Evolutionary conservation across 2,797 vertebrate genomes (phyloP).

Genomic region (Argyrosomus regius): DNA sequence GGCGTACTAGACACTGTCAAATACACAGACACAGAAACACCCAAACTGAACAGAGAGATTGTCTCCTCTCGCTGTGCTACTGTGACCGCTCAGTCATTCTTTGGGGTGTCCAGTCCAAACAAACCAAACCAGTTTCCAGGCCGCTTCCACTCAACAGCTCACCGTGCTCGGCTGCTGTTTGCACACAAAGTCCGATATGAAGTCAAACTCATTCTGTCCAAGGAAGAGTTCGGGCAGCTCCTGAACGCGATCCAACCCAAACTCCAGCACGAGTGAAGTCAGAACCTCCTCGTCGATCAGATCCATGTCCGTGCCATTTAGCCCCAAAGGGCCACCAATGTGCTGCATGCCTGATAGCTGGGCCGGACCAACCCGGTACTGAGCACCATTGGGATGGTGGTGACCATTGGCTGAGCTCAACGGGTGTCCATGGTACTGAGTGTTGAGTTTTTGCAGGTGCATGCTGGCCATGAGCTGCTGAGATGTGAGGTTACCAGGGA

Average conservation of each 20-base stretch:
- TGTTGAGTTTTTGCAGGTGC: constrained; percentile 95
- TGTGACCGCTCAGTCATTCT: constrained; percentile 67
- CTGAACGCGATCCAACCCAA: constrained; percentile 94
- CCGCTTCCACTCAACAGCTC: constrained; percentile 88
- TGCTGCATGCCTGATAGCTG: constrained; percentile 88
- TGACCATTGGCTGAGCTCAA: constrained; percentile 81
- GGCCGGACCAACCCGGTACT: constrained; percentile 85
- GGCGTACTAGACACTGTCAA: constrained; percentile 62
- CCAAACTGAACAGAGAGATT: constrained; percentile 71
- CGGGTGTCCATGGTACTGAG: constrained; percentile 91
- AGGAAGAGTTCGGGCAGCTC: constrained; percentile 97
- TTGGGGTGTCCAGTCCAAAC: constrained; percentile 64
- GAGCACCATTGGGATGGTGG: constrained; percentile 80
- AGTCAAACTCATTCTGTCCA: constrained; percentile 98
- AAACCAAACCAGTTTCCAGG: constrained; percentile 24
- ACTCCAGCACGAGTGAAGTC: constrained; percentile 93
- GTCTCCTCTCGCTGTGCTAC: constrained; percentile 77
- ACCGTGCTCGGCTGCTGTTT: constrained; percentile 95
- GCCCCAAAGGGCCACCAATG: constrained; percentile 83
- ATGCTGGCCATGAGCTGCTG: constrained; percentile 93
- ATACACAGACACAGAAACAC: constrained; percentile 72
- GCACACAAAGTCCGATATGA: constrained; percentile 95
- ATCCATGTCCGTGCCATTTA: constrained; percentile 93
- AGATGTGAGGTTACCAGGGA: constrained; percentile 78
- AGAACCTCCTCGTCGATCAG: constrained; percentile 97